Conservation (phyloP, 2,888 invertebrate genomes). For the Caenorhabditis sp. region DNA sequence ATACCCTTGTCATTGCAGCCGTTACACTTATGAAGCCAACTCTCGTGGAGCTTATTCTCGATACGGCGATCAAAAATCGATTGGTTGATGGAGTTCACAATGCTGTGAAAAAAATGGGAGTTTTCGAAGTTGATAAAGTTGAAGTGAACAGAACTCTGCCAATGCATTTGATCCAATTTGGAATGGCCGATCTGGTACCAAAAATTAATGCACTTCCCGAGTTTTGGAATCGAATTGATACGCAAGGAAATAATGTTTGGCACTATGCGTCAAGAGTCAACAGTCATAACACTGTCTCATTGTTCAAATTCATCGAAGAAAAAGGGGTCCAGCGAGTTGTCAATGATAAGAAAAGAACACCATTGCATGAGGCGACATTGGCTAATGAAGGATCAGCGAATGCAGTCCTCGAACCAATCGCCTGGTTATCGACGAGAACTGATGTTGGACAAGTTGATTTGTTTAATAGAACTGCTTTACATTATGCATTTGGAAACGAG, state of each 20-base stretch:
- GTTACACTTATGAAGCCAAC: slow-evolving; percentile 12
- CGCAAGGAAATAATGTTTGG: slow-evolving; percentile 40
- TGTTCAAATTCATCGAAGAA: slow-evolving; percentile 43
- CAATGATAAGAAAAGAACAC: slow-evolving; percentile 66
- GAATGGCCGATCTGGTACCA: slow-evolving; percentile 32
- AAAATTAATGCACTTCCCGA: slow-evolving; percentile 18
- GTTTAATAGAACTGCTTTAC: slow-evolving; percentile 72
- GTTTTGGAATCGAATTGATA: slow-evolving; percentile 39
- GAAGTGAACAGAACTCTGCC: slow-evolving; percentile 34
- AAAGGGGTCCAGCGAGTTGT: slow-evolving; percentile 10
- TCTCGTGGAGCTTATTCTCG: slow-evolving; percentile 23
- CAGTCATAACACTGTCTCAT: slow-evolving; percentile 36
- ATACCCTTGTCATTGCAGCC: slow-evolving; percentile 17
- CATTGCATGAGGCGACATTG: slow-evolving; percentile 74
- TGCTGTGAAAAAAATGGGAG: slow-evolving; percentile 16
- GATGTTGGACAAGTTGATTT: slow-evolving; percentile 31
- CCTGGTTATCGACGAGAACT: slow-evolving; percentile 36
- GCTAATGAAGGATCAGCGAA: slow-evolving; percentile 51
- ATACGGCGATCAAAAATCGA: slow-evolving; percentile 15
- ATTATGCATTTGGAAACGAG: slow-evolving; percentile 73
- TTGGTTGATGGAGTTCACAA: slow-evolving; percentile 38
- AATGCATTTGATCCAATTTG: slow-evolving; percentile 37
- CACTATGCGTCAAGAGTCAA: slow-evolving; percentile 49
- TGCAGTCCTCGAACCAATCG: slow-evolving; percentile 46
- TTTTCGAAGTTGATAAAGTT: background rate